phyloP scores from a whole-genome alignment of 30 jellyfish, hydroid and myxozoan genomes.

The Rhopilema esculentum region DNA sequence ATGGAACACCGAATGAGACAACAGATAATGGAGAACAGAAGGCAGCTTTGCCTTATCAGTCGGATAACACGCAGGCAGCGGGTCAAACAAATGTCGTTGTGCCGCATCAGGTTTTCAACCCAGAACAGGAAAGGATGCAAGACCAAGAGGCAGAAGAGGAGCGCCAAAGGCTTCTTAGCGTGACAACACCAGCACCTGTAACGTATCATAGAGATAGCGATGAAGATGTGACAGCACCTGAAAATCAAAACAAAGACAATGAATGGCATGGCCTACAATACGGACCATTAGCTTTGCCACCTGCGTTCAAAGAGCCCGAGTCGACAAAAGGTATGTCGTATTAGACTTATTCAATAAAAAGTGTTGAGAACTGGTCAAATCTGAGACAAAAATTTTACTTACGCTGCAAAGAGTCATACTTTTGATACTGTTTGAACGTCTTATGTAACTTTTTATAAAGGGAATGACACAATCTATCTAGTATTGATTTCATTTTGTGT shows the following conservation, averaged over 20 bases:
- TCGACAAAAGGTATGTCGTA: slow-evolving; percentile 40
- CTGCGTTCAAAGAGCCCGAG: slow-evolving; percentile 47
- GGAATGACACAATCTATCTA: too few relatives aligned
- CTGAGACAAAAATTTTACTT: not conserved
- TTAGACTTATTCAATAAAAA: not conserved
- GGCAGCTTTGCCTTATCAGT: slow-evolving; percentile 34
- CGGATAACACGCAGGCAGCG: not conserved
- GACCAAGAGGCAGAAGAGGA: slow-evolving; percentile 64
- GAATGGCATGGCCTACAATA: slow-evolving; percentile 71
- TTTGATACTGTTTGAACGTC: too few relatives aligned
- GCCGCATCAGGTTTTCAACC: slow-evolving; percentile 68
- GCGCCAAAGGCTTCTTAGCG: slow-evolving; percentile 38
- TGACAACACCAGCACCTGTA: slow-evolving; percentile 69
- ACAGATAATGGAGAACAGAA: slow-evolving; percentile 48
- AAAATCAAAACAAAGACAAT: slow-evolving; percentile 57
- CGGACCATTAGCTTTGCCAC: slow-evolving; percentile 81
- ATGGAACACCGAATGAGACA: slow-evolving; percentile 24
- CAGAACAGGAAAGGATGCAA: slow-evolving; percentile 44
- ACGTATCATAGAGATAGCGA: slow-evolving; percentile 59
- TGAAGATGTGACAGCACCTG: slow-evolving; percentile 72
- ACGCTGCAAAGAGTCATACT: not conserved
- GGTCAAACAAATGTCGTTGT: slow-evolving; percentile 29
- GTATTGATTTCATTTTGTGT: too few relatives aligned
- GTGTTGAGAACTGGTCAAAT: not conserved
- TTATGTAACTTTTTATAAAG: too few relatives aligned